These are phyloP conservation scores for Ivindomyrus marchei DNA, from an alignment of 2,113 vertebrate genomes.

Conservation along the genomic window DNA sequence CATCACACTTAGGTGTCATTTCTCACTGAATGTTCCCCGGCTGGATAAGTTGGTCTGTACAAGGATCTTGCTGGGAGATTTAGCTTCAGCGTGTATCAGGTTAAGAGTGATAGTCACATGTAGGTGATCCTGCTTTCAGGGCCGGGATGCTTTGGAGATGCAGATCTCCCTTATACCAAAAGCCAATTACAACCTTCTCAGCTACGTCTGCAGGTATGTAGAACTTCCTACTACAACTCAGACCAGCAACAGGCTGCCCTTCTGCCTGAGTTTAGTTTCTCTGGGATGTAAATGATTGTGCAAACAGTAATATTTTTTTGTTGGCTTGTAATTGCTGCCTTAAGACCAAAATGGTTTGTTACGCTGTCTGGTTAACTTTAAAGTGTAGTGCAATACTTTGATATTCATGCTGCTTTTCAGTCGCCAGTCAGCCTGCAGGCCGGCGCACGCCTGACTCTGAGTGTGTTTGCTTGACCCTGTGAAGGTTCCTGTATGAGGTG, in stretches of 20 bases:
- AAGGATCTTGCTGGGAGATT: background rate
- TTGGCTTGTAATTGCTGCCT: background rate
- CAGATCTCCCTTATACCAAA: constrained; percentile 77
- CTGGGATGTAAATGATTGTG: background rate
- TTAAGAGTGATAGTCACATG: background rate
- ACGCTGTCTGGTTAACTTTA: background rate
- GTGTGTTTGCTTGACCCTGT: background rate
- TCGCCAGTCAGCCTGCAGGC: no score
- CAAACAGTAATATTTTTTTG: background rate
- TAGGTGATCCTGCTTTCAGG: constrained; percentile 50
- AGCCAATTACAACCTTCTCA: constrained; percentile 86
- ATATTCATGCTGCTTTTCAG: background rate
- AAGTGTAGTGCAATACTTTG: background rate
- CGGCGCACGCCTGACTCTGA: background rate
- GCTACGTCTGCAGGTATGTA: constrained; percentile 83
- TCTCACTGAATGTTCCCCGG: background rate
- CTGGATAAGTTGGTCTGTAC: background rate
- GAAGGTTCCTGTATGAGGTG: constrained; percentile 87
- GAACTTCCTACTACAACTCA: background rate
- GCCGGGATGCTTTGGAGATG: constrained; percentile 68
- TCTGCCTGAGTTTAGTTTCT: background rate
- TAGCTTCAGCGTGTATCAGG: background rate
- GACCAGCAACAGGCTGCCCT: background rate
- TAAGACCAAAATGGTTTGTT: background rate
- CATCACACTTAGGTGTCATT: background rate